Evolutionary conservation across 2,888 invertebrate species (phyloP).

Genomic region (Drosophila aldrichi): DNA sequence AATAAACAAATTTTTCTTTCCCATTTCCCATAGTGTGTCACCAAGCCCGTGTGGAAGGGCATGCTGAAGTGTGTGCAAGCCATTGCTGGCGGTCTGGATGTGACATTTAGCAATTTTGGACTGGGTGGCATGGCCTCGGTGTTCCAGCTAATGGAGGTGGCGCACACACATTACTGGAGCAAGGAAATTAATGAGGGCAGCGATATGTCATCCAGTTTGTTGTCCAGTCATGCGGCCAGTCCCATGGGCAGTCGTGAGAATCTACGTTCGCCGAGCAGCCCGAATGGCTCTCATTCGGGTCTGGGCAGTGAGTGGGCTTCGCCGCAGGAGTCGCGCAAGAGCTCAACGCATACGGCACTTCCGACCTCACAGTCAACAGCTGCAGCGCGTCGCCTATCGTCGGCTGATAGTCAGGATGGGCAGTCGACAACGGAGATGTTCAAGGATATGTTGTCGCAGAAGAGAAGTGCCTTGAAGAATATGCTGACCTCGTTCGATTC

Average conservation of each 20-base stretch:
- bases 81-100: constrained; percentile 95
- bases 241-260: constrained; percentile 90
- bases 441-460: constrained; percentile 96
- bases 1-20: no score
- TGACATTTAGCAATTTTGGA: constrained; percentile 96
- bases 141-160: constrained; percentile 98
- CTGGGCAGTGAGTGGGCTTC: constrained; percentile 87
- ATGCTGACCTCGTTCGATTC: constrained; percentile 96
- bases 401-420: constrained; percentile 88
- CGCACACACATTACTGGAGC: constrained; percentile 99
- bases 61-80: constrained; percentile 97
- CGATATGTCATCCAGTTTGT: constrained; percentile 85
- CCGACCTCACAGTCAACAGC: constrained; percentile 41
- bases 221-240: constrained; percentile 84
- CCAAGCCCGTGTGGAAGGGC: constrained; percentile 97
- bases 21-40: constrained; percentile 88
- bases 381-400: constrained; percentile 87
- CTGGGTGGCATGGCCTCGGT: constrained; percentile 99
- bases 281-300: constrained; percentile 84
- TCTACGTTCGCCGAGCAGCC: constrained; percentile 87
- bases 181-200: constrained; percentile 90
- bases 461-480: constrained; percentile 93
- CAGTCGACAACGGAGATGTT: constrained; percentile 96
- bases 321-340: constrained; percentile 88
- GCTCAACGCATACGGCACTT: constrained; percentile 82